Evolutionary conservation across 2,113 vertebrate species (phyloP).

Genomic region (Sakesphorus luctuosus): DNA sequence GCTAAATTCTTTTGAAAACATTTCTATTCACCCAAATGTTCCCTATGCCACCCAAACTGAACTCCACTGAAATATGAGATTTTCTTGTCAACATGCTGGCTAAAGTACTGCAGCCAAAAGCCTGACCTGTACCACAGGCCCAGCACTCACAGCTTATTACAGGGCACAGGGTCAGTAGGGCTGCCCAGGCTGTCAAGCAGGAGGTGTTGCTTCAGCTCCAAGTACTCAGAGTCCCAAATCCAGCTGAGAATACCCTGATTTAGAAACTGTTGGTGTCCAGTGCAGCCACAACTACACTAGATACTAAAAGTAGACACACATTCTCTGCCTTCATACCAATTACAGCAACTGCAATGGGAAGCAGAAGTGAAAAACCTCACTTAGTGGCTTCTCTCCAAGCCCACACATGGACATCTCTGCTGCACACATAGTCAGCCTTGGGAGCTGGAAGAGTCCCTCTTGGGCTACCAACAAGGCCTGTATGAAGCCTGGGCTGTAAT

Average conservation of each 20-base stretch:
- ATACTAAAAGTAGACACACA: not conserved
- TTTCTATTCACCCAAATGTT: not conserved
- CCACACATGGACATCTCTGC: not conserved
- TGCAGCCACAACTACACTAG: not conserved
- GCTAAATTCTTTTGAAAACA: not conserved
- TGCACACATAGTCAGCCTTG: not conserved
- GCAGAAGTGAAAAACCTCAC: conserved; percentile 22
- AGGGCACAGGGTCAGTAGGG: not conserved
- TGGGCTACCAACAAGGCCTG: not conserved
- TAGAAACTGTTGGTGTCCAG: not conserved
- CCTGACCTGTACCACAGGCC: not conserved
- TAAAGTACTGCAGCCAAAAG: not conserved
- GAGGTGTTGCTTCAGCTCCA: not conserved
- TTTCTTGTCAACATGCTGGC: not conserved
- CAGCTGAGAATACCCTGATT: not conserved
- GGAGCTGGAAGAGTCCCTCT: not conserved
- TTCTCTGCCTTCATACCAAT: not conserved
- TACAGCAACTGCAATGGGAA: not conserved
- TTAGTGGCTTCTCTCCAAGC: not conserved
- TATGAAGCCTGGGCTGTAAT: not conserved
- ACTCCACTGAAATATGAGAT: not conserved
- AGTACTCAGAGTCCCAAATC: not conserved
- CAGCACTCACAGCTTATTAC: not conserved
- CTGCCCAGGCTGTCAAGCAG: not conserved
- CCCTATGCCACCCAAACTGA: not conserved